Conservation (phyloP, 2,797 vertebrate genomes). For the Hyperoplus lanceolatus region DNA sequence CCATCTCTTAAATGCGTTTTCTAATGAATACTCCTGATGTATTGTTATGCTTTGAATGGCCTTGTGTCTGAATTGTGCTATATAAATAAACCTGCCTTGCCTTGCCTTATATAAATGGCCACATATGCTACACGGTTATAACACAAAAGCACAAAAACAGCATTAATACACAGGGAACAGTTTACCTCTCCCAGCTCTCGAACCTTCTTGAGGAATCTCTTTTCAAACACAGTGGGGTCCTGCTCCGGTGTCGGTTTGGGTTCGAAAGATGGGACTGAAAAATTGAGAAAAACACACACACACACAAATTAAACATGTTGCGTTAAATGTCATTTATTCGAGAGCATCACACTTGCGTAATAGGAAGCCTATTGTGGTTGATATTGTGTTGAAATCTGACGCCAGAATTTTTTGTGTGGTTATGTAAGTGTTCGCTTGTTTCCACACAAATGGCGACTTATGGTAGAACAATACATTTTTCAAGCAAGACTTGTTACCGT, state of each 20-base stretch:
- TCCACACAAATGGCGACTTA: conserved; percentile 16
- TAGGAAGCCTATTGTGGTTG: conserved; percentile 65
- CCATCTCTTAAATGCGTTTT: too few relatives aligned
- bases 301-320: not conserved
- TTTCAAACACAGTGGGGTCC: conserved; percentile 96
- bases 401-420: conserved; percentile 36
- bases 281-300: conserved; percentile 16
- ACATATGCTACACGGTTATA: not conserved
- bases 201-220: conserved; percentile 92
- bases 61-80: too few relatives aligned
- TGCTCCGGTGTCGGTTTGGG: conserved; percentile 87
- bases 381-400: conserved; percentile 34
- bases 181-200: conserved; percentile 94
- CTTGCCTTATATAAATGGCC: not conserved
- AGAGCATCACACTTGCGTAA: conserved; percentile 39
- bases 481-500: not conserved
- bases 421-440: conserved; percentile 37
- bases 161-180: not conserved
- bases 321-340: conserved; percentile 21
- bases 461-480: not conserved
- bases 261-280: conserved; percentile 89
- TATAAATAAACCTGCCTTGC: too few relatives aligned
- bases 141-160: not conserved
- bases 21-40: too few relatives aligned
- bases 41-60: too few relatives aligned